A percentile compares a stretch with the other conserved stretches of the same genome.
Conservation (phyloP, 2,113 vertebrate genomes). For the Hemicordylus capensis region DNA sequence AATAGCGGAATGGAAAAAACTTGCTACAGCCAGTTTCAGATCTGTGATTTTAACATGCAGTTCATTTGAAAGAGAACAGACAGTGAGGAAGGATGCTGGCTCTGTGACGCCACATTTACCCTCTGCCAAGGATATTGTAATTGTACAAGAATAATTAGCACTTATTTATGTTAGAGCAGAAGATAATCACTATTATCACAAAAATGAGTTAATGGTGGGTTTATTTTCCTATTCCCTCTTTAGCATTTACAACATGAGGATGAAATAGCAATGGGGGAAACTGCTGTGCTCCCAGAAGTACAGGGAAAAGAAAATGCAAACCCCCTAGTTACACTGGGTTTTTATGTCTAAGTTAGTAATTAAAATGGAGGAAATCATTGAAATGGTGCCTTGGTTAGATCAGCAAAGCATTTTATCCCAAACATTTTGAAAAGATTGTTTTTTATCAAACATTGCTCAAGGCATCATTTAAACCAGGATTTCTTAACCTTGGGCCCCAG, state of each 20-base stretch:
- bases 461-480: too few species aligned
- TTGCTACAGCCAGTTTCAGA: constrained; percentile 10
- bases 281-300: constrained; percentile 2
- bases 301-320: constrained; percentile 31
- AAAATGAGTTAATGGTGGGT: constrained; percentile 35
- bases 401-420: neutral
- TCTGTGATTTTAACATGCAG: constrained; percentile 32
- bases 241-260: constrained; percentile 23
- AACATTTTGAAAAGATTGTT: constrained; percentile 40
- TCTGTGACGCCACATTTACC: constrained; percentile 15
- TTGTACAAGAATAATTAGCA: constrained; percentile 34
- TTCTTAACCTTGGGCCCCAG: too few species aligned
- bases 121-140: constrained; percentile 17
- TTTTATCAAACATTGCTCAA: constrained; percentile 24
- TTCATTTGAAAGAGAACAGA: constrained; percentile 26
- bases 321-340: neutral
- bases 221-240: neutral
- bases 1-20: constrained; percentile 29
- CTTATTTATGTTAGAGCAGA: neutral
- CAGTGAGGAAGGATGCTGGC: constrained; percentile 39
- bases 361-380: constrained; percentile 2
- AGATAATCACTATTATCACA: constrained; percentile 22
- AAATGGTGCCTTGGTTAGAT: constrained; percentile 5
- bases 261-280: constrained; percentile 20
- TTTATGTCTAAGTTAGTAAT: constrained; percentile 13